These are phyloP conservation scores for Anolis carolinensis DNA, from an alignment of 2,113 vertebrate genomes.

Conservation along the genomic window DNA sequence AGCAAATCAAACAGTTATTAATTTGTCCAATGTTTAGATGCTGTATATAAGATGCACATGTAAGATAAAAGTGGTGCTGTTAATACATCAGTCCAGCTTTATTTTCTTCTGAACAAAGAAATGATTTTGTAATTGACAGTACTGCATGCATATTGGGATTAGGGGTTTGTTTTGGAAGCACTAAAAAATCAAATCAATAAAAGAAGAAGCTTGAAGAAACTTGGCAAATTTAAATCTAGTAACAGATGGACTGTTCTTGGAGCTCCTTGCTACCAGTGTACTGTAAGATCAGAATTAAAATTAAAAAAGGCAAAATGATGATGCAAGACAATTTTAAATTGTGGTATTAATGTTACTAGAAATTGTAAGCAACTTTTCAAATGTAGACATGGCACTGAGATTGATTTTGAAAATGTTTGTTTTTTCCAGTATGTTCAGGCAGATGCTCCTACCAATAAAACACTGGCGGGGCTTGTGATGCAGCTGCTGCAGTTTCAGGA, in stretches of 20 bases:
- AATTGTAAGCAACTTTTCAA: background rate
- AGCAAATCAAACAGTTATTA: background rate
- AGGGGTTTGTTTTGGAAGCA: background rate
- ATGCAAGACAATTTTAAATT: rapidly evolving
- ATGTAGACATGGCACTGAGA: rapidly evolving
- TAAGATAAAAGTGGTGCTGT: background rate
- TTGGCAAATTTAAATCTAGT: background rate
- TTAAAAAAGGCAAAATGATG: too few species aligned
- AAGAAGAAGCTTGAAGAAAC: background rate
- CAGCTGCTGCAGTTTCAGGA: constrained; percentile 98
- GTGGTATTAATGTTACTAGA: rapidly evolving
- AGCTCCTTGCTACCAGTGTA: background rate
- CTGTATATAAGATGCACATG: background rate
- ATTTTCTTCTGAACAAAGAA: background rate
- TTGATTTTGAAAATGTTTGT: constrained; percentile 29
- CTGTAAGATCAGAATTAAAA: background rate
- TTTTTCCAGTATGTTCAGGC: constrained; percentile 90
- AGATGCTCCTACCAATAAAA: constrained; percentile 95
- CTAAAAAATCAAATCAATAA: background rate
- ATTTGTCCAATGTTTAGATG: background rate
- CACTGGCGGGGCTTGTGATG: constrained; percentile 90
- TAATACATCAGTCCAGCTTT: background rate
- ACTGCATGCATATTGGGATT: background rate
- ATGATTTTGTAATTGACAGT: background rate
- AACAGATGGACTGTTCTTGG: too few species aligned